Evolutionary conservation across 2,888 invertebrate genomes (phyloP).

Genomic region (Drosophila histrio): DNA sequence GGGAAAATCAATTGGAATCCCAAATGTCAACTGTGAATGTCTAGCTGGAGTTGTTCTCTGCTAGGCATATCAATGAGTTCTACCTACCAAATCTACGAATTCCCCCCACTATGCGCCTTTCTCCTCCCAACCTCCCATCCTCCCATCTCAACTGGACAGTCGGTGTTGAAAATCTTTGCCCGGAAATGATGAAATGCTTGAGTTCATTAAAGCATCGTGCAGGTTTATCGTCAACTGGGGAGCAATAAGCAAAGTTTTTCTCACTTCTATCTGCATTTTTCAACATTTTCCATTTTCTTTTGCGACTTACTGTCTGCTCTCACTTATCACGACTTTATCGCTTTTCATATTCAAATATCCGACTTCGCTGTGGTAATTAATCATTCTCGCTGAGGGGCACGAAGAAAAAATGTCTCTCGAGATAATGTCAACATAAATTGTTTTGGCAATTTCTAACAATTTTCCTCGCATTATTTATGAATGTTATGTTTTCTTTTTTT

Average conservation of each 20-base stretch:
- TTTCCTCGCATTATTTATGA: slow-evolving; percentile 81
- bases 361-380: slow-evolving; percentile 57
- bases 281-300: slow-evolving; percentile 7
- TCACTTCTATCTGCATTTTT: background rate
- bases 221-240: slow-evolving; percentile 69
- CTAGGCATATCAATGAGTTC: slow-evolving; percentile 65
- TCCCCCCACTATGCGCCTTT: background rate
- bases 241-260: slow-evolving; percentile 59
- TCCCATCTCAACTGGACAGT: background rate
- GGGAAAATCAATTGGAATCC: slow-evolving; percentile 78
- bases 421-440: slow-evolving; percentile 85
- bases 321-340: slow-evolving; percentile 67
- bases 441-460: slow-evolving; percentile 83
- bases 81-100: background rate
- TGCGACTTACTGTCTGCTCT: background rate
- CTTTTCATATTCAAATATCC: slow-evolving; percentile 74
- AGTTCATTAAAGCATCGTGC: slow-evolving; percentile 62
- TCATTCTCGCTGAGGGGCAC: slow-evolving; percentile 51
- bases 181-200: slow-evolving; percentile 66
- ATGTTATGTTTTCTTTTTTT: slow-evolving; percentile 58
- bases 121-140: background rate
- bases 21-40: slow-evolving; percentile 72
- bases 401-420: slow-evolving; percentile 80
- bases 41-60: background rate
- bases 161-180: slow-evolving; percentile 17